phyloP scores from a whole-genome alignment of 1,140 invertebrate species.

The Meteorus sp. region DNA sequence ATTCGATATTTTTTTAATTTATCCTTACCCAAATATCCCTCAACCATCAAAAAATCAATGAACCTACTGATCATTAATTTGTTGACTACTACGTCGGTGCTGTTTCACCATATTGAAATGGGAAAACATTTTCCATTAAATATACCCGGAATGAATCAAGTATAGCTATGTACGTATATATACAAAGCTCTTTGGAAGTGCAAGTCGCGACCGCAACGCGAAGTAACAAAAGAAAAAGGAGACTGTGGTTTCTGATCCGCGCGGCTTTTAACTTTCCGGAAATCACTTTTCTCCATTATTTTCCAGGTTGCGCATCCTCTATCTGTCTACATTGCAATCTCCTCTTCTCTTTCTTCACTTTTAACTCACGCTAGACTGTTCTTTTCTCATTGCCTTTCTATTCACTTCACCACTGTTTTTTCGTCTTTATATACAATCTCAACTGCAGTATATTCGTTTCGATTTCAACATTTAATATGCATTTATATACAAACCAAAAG shows the following conservation, averaged over 20 bases:
- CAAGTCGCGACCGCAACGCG: constrained; percentile 7
- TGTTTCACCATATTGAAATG: too few species aligned
- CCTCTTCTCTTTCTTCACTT: not conserved
- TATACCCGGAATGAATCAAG: not conserved
- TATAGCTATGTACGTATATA: not conserved
- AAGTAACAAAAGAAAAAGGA: constrained; percentile 8
- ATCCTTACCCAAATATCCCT: too few species aligned
- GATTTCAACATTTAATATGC: not conserved
- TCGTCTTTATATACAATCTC: too few species aligned
- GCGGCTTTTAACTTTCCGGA: constrained; percentile 57
- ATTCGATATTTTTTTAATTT: too few species aligned
- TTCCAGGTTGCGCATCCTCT: constrained; percentile 31
- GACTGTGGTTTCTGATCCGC: constrained; percentile 46
- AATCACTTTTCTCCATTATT: constrained; percentile 59
- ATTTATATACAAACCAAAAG: not conserved
- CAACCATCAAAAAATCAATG: too few species aligned
- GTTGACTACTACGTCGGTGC: too few species aligned
- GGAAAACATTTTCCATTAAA: not conserved
- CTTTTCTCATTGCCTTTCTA: not conserved
- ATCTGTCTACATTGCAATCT: not conserved
- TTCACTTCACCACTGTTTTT: too few species aligned
- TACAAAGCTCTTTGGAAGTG: not conserved
- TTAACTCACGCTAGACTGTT: not conserved
- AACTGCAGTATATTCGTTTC: not conserved
- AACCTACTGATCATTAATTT: too few species aligned